These are phyloP conservation scores for Picus viridis DNA, from an alignment of 2,797 vertebrate genomes.

Conservation along the genomic window DNA sequence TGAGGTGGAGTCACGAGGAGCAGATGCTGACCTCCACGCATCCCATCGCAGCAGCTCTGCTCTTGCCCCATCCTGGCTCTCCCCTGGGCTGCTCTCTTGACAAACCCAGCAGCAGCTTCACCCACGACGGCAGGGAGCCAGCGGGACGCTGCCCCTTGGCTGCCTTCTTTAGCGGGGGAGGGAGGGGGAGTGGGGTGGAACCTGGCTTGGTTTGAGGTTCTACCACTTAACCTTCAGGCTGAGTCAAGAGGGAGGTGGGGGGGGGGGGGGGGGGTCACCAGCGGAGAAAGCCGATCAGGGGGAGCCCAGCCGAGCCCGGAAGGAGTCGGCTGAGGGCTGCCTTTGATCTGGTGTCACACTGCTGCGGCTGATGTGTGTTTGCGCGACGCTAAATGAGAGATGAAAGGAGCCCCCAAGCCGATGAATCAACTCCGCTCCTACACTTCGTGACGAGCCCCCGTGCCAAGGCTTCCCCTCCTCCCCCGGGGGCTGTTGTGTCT, in stretches of 20 bases:
- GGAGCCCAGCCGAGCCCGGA: background rate
- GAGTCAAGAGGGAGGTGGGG: background rate
- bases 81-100: background rate
- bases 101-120: background rate
- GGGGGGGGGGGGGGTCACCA: background rate
- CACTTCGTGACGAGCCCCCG: background rate
- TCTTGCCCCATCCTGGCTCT: background rate
- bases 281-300: background rate
- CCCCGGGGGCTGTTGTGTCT: background rate
- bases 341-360: background rate
- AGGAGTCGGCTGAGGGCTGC: background rate
- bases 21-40: background rate
- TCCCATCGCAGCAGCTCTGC: background rate
- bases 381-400: background rate
- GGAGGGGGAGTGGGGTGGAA: background rate
- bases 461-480: background rate
- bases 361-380: background rate
- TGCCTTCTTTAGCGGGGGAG: background rate
- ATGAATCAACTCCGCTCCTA: background rate
- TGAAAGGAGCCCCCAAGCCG: background rate
- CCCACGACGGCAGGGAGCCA: too few relatives aligned
- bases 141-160: fast-evolving
- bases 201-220: background rate
- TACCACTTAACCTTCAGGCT: background rate
- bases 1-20: background rate